Conservation (phyloP, 2,888 invertebrate genomes). For the Phymatocera aterrima region DNA sequence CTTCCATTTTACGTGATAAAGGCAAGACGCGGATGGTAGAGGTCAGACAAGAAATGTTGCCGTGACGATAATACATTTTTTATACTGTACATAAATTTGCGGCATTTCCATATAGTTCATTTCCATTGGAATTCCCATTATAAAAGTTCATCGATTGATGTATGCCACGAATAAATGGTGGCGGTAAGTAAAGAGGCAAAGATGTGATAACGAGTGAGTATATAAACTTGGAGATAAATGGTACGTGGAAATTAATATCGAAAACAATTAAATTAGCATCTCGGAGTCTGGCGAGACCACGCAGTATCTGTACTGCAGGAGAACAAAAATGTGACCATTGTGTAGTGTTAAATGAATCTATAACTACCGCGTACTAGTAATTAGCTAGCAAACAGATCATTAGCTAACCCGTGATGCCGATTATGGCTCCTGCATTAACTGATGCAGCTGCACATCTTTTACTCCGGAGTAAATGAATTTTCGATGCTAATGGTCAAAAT, state of each 20-base stretch:
- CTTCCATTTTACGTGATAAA: not conserved
- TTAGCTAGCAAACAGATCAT: constrained; percentile 27
- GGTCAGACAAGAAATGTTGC: not conserved
- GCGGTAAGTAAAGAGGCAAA: not conserved
- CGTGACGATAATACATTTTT: not conserved
- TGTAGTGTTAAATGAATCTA: constrained; percentile 9
- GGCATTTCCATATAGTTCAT: not conserved
- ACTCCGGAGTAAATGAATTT: not conserved
- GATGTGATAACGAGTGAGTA: not conserved
- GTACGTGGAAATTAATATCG: not conserved
- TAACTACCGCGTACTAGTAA: constrained; percentile 13
- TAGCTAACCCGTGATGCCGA: constrained; percentile 12
- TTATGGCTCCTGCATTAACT: constrained; percentile 1
- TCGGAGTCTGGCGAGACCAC: not conserved
- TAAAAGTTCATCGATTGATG: too few species aligned
- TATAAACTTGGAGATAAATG: not conserved
- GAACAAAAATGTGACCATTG: not conserved
- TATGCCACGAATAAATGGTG: too few species aligned
- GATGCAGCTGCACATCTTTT: not conserved
- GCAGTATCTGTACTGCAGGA: not conserved
- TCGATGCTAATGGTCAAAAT: too few species aligned
- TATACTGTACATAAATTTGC: not conserved
- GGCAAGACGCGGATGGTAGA: not conserved
- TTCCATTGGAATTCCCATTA: too few species aligned
- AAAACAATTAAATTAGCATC: constrained; percentile 14